Evolutionary conservation across 2,113 vertebrate species (phyloP).

Genomic region (Pelusios castaneus): DNA sequence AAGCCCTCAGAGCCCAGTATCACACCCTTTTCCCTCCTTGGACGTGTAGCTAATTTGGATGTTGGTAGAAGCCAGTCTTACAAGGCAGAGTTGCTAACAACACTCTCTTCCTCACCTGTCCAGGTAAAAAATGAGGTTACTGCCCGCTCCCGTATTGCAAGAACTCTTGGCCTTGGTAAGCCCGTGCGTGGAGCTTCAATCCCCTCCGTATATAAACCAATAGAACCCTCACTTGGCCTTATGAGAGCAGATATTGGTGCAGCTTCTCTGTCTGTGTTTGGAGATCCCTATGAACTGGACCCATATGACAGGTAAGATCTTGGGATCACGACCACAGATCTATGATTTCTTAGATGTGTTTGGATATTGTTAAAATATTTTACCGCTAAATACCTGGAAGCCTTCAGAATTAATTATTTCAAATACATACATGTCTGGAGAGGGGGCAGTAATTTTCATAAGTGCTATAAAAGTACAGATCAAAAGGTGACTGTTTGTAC

Average conservation of each 20-base stretch:
- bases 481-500: neutral
- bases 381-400: neutral
- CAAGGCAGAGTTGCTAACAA: neutral
- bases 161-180: slow-evolving; percentile 84
- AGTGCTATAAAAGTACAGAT: neutral
- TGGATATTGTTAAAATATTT: neutral
- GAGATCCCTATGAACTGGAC: slow-evolving; percentile 91
- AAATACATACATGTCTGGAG: neutral
- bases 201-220: slow-evolving; percentile 84
- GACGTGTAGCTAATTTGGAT: neutral
- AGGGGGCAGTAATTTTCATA: neutral
- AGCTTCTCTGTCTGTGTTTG: slow-evolving; percentile 93
- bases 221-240: slow-evolving; percentile 84
- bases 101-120: neutral
- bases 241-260: slow-evolving; percentile 95
- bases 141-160: slow-evolving; percentile 88
- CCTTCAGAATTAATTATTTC: neutral
- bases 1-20: neutral
- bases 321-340: neutral
- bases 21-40: neutral
- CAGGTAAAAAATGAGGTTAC: slow-evolving; percentile 76
- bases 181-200: slow-evolving; percentile 78
- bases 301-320: slow-evolving; percentile 81
- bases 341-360: neutral
- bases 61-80: neutral